Evolutionary conservation across 2,888 invertebrate genomes (phyloP).

Genomic region (Lymantria monacha): DNA sequence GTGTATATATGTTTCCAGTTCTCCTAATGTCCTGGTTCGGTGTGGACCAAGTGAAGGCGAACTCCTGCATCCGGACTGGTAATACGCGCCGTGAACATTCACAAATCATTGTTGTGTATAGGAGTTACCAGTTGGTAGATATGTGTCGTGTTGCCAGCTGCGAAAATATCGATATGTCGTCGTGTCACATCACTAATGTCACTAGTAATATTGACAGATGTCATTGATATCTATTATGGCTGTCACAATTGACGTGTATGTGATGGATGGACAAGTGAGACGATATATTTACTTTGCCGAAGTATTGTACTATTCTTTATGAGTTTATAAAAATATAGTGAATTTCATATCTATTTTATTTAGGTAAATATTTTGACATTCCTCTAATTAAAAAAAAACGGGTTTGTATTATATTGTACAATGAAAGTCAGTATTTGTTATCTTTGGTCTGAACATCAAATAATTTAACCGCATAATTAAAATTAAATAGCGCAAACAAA

Average conservation of each 20-base stretch:
- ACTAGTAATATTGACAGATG: neutral
- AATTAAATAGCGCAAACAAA: too few species aligned
- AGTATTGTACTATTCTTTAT: too few species aligned
- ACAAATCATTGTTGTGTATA: constrained; percentile 37
- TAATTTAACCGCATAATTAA: too few species aligned
- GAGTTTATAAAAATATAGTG: too few species aligned
- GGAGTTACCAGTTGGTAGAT: constrained; percentile 42
- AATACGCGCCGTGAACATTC: constrained; percentile 44
- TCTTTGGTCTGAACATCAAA: too few species aligned
- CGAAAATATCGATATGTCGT: constrained; percentile 33
- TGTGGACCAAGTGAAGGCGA: constrained; percentile 74
- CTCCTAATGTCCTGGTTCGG: constrained; percentile 81
- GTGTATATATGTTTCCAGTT: constrained; percentile 56
- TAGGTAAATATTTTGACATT: too few species aligned
- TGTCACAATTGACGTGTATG: neutral
- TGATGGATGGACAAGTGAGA: neutral
- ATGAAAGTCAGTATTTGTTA: too few species aligned
- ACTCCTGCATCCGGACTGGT: constrained; percentile 79
- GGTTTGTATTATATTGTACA: too few species aligned
- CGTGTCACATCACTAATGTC: constrained; percentile 1
- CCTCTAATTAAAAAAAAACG: too few species aligned
- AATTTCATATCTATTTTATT: too few species aligned
- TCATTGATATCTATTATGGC: neutral
- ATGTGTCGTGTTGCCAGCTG: constrained; percentile 41
- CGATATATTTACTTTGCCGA: too few species aligned